Base-by-base conservation (phyloP, 1,140 invertebrate species). In the Bombus turneri region DNA sequence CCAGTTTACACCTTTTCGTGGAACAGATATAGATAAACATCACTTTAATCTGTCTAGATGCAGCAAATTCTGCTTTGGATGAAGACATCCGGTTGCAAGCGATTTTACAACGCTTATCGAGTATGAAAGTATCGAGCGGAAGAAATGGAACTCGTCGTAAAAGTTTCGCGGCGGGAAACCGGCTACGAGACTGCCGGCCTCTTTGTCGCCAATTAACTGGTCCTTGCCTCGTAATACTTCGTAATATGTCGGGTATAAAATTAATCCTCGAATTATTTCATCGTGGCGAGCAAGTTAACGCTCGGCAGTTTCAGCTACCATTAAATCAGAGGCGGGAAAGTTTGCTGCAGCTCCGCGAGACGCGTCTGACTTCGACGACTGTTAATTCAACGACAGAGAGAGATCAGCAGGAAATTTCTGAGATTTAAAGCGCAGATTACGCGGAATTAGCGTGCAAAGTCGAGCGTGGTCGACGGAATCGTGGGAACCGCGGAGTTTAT, bases 211-310 rank as follows among this genome's bases (percentile, higher is more conserved):
- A 77, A 77, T 77, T 77, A 77, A 62, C 75, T 6, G 13, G 18
- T 3, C 75, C 37, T 37, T 39, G 34, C 53, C 22, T 62, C 57
- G 53, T 62, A 77, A 62, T 39, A 62, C 31, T 75, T n/a, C 34
- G 74, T 57, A 76, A 76, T 59, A 76, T 9, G 57, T 39, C 75
- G 34, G 6, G 57, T 77, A 62, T 41, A 77, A 77, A 62, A 77
- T 77, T 77, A 77, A 62, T 77, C 57, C 57, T 41, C 53, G 75
- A 77, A 77, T 77, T 77, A 62, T 77, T 62, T 22, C 53, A n/a
- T 39, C 53, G 73, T 5, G 6, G 9, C 57, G 31, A 28, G 5
- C 18, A 57, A 37, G n/a, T 25, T 53, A 31, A 18, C 31, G 34
- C 25, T 13, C 13, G 12, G 28, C 39, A 13, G 25, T n/a, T 41